Evolutionary conservation across 2,113 vertebrate genomes (phyloP).

Genomic region (Mobula birostris): DNA sequence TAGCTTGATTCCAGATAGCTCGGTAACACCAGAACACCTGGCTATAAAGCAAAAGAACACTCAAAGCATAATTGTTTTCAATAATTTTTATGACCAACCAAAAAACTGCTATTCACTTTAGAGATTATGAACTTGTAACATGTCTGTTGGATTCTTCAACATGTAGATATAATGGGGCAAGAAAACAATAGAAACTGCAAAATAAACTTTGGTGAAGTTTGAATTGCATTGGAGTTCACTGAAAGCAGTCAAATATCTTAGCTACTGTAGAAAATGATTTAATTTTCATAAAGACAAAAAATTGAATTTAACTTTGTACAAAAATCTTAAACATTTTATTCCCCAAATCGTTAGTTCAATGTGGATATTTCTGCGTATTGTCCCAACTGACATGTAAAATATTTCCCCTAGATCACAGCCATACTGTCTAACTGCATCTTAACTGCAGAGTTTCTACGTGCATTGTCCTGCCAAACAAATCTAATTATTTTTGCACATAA

Average conservation of each 20-base stretch:
- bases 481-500: background rate
- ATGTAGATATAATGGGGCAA: background rate
- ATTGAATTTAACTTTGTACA: background rate
- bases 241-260: background rate
- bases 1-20: background rate
- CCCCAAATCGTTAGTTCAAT: background rate
- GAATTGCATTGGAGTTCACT: background rate
- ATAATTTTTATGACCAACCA: background rate
- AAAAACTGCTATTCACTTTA: background rate
- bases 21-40: background rate
- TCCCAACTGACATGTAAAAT: background rate
- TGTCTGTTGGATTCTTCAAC: background rate
- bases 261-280: background rate
- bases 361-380: background rate
- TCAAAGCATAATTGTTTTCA: background rate
- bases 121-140: background rate
- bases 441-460: background rate
- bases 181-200: background rate
- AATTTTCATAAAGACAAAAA: background rate
- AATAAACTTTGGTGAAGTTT: background rate
- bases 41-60: background rate
- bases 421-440: background rate
- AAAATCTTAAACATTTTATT: background rate
- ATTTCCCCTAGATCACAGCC: background rate
- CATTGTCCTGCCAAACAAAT: background rate